These are phyloP conservation scores for Steatocranus sp. DNA, from an alignment of 2,797 vertebrate species.

Conservation along the genomic window DNA sequence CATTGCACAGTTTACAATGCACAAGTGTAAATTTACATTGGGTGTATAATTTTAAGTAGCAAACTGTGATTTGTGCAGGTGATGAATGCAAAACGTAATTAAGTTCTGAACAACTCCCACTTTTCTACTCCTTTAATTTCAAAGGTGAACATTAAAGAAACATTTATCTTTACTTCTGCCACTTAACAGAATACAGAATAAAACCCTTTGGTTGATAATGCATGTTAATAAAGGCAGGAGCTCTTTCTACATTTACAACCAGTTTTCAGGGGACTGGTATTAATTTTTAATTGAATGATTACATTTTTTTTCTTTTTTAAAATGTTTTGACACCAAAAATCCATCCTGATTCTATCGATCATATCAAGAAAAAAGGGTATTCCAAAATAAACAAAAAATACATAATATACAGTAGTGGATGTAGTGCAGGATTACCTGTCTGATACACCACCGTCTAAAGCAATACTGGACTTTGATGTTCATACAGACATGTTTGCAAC, in stretches of 20 bases:
- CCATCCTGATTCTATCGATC: background rate
- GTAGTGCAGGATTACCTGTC: background rate
- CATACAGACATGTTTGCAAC: constrained; percentile 16
- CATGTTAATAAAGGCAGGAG: background rate
- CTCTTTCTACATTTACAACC: background rate
- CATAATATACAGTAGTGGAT: background rate
- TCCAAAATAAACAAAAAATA: background rate
- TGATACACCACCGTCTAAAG: constrained; percentile 1
- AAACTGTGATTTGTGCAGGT: background rate
- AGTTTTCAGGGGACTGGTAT: background rate
- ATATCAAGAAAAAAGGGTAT: background rate
- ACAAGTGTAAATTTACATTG: background rate
- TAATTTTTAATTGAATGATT: background rate
- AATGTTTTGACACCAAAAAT: background rate
- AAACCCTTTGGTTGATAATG: background rate
- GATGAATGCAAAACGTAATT: background rate
- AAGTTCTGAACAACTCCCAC: background rate
- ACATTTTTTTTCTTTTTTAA: background rate
- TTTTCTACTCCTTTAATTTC: background rate
- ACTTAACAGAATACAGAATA: background rate
- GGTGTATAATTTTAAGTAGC: background rate
- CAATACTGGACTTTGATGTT: constrained; percentile 40
- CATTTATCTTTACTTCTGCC: background rate
- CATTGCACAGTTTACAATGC: background rate
- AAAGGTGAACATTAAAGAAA: background rate